Evolutionary conservation across 2,797 vertebrate genomes (phyloP), one percentile per base, ranked within the genome.

Genomic region (Falco cherrug): DNA sequence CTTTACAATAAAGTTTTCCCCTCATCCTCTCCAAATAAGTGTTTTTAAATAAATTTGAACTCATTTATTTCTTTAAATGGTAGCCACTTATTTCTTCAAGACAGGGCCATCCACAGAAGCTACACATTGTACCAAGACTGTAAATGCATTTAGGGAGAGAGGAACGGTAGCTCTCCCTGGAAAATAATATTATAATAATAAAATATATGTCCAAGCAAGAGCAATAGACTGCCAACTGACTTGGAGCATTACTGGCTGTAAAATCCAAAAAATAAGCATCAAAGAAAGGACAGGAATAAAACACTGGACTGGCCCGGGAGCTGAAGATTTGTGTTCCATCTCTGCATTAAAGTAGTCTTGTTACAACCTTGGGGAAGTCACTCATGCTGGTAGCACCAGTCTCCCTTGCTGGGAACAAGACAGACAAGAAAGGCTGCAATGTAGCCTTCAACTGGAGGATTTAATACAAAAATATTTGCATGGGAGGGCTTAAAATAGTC

Each of bases 281-380:
- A 67, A 63, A 85, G 61, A 50, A 68, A 56, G 33, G 16, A 48
- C 41, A 73, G 33, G n/a, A 70, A 70, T 45, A 77, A 79, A 81
- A 45, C 1, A 1, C 6, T 63, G 41, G 24, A 25, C 11, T 79
- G 18, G 28, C 17, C 15, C 5, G 5, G 43, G 26, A 84, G 4
- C 21, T 79, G 60, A 45, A 90, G 15, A 24, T 70, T 41, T 45
- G n/a, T 56, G 59, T 16, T 68, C 8, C n/a, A 28, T 64, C 60
- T 84, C 63, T 54, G 20, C 6, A 8, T 53, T 70, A 63, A 29
- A 2, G 3, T 4, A 33, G 9, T 10, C 7, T 74, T 0, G 0
- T 47, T 56, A 37, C 11, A 51, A 13, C 60, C 70, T 67, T 64
- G 10, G 29, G 51, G n/a, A 87, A 64, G 6, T 37, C 59, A 59